Percentiles rank a stretch among this genome's conserved stretches.
Evolutionary conservation across 1,140 invertebrate species (phyloP).

Genomic region (Drosophila kohkoa): DNA sequence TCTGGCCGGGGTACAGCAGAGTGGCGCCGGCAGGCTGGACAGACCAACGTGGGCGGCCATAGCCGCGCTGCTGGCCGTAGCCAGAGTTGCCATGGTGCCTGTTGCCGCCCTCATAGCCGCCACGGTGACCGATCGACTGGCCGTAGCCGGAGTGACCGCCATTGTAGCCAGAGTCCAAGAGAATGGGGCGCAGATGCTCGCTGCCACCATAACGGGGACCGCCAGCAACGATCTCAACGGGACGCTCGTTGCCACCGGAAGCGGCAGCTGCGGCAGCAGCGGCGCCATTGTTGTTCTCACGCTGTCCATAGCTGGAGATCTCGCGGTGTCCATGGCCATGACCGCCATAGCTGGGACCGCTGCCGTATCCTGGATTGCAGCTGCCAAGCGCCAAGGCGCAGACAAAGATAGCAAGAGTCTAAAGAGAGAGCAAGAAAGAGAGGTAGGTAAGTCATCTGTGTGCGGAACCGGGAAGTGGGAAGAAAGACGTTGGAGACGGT

Average conservation of each 20-base stretch:
- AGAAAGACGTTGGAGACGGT: conserved; percentile 42
- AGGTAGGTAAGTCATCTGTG: background rate
- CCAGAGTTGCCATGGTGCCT: conserved; percentile 9
- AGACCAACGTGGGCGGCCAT: conserved; percentile 57
- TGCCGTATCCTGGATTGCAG: conserved; percentile 47
- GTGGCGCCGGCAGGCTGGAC: conserved; percentile 75
- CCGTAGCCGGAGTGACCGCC: conserved; percentile 30
- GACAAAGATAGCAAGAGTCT: conserved; percentile 66
- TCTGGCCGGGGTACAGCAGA: conserved; percentile 70
- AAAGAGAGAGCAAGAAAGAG: background rate
- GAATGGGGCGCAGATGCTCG: conserved; percentile 42
- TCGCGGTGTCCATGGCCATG: conserved; percentile 32
- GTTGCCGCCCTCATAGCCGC: conserved; percentile 38
- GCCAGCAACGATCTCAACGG: conserved; percentile 67
- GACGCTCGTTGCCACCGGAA: conserved; percentile 37
- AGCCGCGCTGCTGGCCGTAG: conserved; percentile 39
- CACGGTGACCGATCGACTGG: conserved; percentile 11
- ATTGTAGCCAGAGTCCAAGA: conserved; percentile 40
- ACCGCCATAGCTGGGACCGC: conserved; percentile 6
- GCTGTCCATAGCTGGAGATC: conserved; percentile 43
- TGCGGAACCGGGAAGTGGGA: conserved; percentile 31
- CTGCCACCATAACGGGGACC: conserved; percentile 45
- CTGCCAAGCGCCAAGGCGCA: conserved; percentile 67
- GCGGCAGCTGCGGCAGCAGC: conserved; percentile 58
- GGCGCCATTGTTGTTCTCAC: conserved; percentile 41